Evolutionary conservation across 2,888 invertebrate species (phyloP), one percentile per base, ranked within the genome.

Genomic region (Anthoptus insignis): DNA sequence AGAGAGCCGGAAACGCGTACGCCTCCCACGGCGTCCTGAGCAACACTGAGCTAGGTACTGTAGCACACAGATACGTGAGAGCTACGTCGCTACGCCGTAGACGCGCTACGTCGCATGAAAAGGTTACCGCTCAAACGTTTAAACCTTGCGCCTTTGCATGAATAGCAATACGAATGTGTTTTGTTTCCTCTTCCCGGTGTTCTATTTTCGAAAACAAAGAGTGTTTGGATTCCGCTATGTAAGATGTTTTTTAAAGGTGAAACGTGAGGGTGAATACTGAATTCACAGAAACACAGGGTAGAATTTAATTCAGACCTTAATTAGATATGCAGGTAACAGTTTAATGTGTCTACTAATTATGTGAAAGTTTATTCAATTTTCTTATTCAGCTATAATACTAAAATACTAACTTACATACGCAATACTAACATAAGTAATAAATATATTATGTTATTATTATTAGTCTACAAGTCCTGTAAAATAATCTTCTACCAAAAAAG

Each of bases 141-240:
- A 88, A 86, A 81, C 89, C 83, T 83, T 84, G 83, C 87, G 87
- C 87, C 85, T 89, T 87, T 87, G 83, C 83, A 78, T 87, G 86
- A 88, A 88, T 84, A 86, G 81, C 78, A 84, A 81, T 87, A 84
- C 83, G 86, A 86, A 86, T 89, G 88, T 85, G 83, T 87, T 86
- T 87, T 79, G 81, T 83, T 85, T 75, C 73, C 74, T 74, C 84
- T 82, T 84, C 80, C 80, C 79, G 80, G 78, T 81, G 82, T 82
- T 84, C 81, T 81, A 83, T 88, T 88, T 87, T 83, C 81, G 77
- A 82, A 83, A 83, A 82, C 83, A 84, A 87, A 83, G 80, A 74
- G 69, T 82, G 84, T 87, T 87, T 86, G 82, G 81, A 81, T 82
- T 84, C 81, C 82, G 73, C 77, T 71, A 70, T 68, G 72, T 71